Percentiles rank a stretch among this genome's conserved stretches.
These are phyloP conservation scores for Parochlus steinenii DNA, from an alignment of 2,888 invertebrate species.

Conservation along the genomic window DNA sequence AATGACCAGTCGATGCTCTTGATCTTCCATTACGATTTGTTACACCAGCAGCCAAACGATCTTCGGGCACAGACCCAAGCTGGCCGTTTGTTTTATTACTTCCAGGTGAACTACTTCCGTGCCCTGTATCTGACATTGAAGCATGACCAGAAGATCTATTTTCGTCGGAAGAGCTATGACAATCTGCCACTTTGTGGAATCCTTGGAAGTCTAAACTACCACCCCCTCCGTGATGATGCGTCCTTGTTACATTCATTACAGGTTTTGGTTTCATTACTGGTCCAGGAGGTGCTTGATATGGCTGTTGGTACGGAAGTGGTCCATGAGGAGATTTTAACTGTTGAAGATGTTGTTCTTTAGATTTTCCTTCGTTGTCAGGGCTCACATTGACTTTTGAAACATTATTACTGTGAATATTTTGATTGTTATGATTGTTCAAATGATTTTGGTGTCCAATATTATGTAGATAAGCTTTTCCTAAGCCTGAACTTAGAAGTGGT, in stretches of 20 bases:
- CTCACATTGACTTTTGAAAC: constrained; percentile 2
- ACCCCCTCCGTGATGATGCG: constrained; percentile 24
- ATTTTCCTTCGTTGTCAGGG: constrained; percentile 7
- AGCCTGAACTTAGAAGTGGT: constrained; percentile 38
- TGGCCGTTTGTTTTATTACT: constrained; percentile 32
- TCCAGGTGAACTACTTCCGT: constrained; percentile 40
- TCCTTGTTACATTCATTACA: constrained; percentile 16
- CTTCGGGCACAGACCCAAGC: constrained; percentile 36
- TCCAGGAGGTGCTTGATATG: constrained; percentile 1
- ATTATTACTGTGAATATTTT: no score
- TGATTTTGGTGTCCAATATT: no score
- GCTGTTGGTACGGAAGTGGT: constrained; percentile 4
- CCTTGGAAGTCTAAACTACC: constrained; percentile 19
- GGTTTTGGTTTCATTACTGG: constrained; percentile 10
- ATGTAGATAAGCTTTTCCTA: constrained; percentile 21
- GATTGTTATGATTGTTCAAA: no score
- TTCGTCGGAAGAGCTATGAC: constrained; percentile 75
- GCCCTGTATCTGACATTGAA: constrained; percentile 83
- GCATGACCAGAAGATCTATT: constrained; percentile 86
- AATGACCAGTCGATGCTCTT: constrained; percentile 42
- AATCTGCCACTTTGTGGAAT: constrained; percentile 44
- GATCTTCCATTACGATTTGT: constrained; percentile 47
- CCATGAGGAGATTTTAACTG: constrained; percentile 7
- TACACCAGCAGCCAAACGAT: constrained; percentile 43
- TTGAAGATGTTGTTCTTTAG: constrained; percentile 11